Conservation (phyloP, 92 coral and sea anemone species). For the Metridium senile region DNA sequence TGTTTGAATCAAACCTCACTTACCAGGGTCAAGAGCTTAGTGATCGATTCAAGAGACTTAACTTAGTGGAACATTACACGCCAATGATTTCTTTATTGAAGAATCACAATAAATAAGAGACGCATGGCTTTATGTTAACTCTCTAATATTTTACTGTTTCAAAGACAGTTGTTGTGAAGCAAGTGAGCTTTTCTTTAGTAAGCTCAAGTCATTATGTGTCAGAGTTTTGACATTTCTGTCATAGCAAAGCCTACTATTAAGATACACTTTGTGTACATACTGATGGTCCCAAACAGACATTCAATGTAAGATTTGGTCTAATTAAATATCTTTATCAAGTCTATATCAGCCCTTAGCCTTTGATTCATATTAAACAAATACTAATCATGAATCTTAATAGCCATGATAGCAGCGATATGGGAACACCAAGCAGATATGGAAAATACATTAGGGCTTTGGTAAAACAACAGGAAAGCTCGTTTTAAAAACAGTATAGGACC, state of each 20-base stretch:
- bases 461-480: conserved; percentile 5
- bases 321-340: neutral
- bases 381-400: neutral
- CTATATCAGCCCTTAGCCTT: conserved; percentile 10
- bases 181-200: too few relatives aligned
- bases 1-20: conserved; percentile 8
- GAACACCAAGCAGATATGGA: neutral
- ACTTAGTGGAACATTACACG: neutral
- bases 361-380: conserved; percentile 10
- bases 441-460: neutral
- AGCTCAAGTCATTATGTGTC: neutral
- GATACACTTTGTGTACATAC: conserved; percentile 5
- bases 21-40: conserved; percentile 6
- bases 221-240: neutral
- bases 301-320: neutral
- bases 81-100: neutral
- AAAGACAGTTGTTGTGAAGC: neutral
- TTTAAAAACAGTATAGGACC: neutral
- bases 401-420: neutral
- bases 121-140: too few relatives aligned
- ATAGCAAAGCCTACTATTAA: conserved; percentile 14
- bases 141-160: neutral
- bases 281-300: neutral
- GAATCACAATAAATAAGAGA: too few relatives aligned
- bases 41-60: conserved; percentile 8